Evolutionary conservation across 2,113 vertebrate genomes (phyloP).

Genomic region (Microtus pennsylvanicus): DNA sequence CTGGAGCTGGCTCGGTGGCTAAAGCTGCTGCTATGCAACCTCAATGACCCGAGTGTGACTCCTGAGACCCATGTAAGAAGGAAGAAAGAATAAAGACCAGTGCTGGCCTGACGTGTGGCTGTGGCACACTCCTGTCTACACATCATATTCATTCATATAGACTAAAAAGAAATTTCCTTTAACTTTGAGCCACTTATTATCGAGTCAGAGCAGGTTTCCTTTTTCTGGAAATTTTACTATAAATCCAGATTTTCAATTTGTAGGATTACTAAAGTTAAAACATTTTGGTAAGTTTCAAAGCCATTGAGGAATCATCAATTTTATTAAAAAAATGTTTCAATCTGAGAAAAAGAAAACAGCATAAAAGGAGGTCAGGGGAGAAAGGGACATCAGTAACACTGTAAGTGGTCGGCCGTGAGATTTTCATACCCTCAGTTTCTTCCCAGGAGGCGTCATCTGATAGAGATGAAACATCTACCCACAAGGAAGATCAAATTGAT

Average conservation of each 20-base stretch:
- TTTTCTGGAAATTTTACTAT: slow-evolving; percentile 15
- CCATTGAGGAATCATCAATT: not conserved
- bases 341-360: slow-evolving; percentile 14
- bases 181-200: not conserved
- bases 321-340: not conserved
- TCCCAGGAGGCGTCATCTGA: slow-evolving; percentile 33
- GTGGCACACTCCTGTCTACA: not conserved
- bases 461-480: slow-evolving; percentile 8
- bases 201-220: not conserved
- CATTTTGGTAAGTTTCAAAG: not conserved
- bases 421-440: not conserved
- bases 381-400: not conserved
- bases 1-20: not conserved
- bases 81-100: not conserved
- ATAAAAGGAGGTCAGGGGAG: not conserved
- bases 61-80: not conserved
- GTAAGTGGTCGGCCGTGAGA: not conserved
- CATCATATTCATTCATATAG: too few species aligned
- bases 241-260: slow-evolving; percentile 9
- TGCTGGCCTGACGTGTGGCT: not conserved
- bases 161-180: not conserved
- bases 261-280: not conserved
- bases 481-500: slow-evolving; percentile 4
- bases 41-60: not conserved
- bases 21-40: not conserved